These are phyloP conservation scores for Yponomeuta evonymella DNA, from an alignment of 2,888 invertebrate genomes.

Conservation along the genomic window DNA sequence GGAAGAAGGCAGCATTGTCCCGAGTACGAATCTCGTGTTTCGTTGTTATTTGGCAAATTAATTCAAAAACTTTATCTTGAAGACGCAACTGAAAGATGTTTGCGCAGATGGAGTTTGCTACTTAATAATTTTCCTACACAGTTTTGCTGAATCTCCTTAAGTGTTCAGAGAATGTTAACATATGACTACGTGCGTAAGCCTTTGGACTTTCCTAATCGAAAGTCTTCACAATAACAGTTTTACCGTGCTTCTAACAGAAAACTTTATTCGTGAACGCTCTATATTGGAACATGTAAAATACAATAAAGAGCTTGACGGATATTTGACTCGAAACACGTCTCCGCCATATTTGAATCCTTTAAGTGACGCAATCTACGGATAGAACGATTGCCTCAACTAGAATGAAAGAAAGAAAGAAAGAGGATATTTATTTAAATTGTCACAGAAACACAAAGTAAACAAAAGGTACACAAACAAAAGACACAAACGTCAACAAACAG, in stretches of 20 bases:
- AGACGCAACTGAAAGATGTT: slow-evolving; percentile 64
- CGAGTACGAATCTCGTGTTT: slow-evolving; percentile 68
- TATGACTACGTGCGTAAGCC: background rate
- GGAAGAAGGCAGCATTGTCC: slow-evolving; percentile 29
- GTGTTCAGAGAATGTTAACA: background rate
- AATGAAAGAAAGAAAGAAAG: too few relatives aligned
- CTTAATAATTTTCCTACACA: slow-evolving; percentile 26
- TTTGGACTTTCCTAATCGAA: background rate
- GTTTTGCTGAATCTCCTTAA: slow-evolving; percentile 5
- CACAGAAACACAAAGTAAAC: too few relatives aligned
- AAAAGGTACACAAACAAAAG: too few relatives aligned
- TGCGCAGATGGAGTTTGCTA: slow-evolving; percentile 52
- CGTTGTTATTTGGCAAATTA: slow-evolving; percentile 69
- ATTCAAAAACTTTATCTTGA: slow-evolving; percentile 64
- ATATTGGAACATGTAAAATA: too few relatives aligned
- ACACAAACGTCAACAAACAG: too few relatives aligned
- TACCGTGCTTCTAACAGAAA: background rate
- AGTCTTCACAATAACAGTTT: background rate
- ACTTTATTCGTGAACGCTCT: background rate
- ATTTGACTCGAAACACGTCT: background rate
- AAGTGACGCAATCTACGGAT: too few relatives aligned
- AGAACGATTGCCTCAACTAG: too few relatives aligned
- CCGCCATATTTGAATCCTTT: too few relatives aligned
- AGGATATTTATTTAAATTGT: too few relatives aligned
- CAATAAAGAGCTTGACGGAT: background rate